Conservation (phyloP, 1,140 invertebrate species). For the Steinernema khuongi region DNA sequence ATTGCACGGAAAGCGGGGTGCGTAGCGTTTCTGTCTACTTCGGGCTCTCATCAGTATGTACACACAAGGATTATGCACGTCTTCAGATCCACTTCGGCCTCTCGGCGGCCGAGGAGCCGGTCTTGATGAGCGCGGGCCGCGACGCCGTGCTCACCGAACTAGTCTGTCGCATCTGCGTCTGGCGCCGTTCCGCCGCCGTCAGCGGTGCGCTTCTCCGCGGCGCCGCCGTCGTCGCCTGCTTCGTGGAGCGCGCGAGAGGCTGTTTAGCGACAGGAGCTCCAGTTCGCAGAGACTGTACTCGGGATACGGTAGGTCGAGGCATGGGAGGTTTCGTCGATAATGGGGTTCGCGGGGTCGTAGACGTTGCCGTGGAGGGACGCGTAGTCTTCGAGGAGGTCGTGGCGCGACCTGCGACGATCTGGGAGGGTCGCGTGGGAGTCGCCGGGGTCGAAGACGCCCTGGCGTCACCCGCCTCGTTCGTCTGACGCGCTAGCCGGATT, state of each 20-base stretch:
- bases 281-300: neutral
- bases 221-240: neutral
- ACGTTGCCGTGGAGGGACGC: neutral
- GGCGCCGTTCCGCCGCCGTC: neutral
- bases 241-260: neutral
- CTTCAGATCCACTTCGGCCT: neutral
- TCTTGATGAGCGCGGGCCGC: neutral
- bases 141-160: neutral
- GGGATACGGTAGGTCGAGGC: neutral
- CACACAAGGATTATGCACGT: neutral
- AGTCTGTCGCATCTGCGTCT: neutral
- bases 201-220: constrained; percentile 1
- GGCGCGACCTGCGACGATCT: neutral
- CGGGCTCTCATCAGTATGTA: neutral
- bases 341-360: neutral
- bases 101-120: neutral
- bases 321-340: neutral
- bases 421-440: neutral
- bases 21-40: neutral
- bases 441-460: neutral
- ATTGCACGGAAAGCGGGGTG: neutral
- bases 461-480: neutral
- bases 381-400: neutral
- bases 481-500: neutral
- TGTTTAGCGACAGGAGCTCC: neutral